These are phyloP conservation scores for Furcifer pardalis DNA, from an alignment of 2,797 vertebrate genomes.

Conservation along the genomic window DNA sequence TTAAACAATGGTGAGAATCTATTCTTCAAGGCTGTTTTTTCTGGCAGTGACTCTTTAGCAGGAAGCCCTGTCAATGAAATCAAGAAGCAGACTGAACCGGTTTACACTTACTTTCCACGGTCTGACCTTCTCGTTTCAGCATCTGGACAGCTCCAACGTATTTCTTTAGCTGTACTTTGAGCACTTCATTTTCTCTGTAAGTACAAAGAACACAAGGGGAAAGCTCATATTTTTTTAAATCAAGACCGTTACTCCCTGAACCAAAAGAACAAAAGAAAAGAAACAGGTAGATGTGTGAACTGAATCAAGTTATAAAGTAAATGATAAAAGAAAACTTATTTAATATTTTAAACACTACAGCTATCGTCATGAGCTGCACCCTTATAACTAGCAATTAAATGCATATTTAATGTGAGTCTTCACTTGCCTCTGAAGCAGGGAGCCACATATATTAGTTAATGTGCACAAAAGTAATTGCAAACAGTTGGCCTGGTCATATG, in stretches of 20 bases:
- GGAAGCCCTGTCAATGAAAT: not conserved
- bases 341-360: not conserved
- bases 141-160: slow-evolving; percentile 99
- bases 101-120: slow-evolving; percentile 85
- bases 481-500: not conserved
- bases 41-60: not conserved
- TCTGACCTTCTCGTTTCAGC: slow-evolving; percentile 95
- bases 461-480: not conserved
- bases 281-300: not conserved
- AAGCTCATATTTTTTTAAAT: slow-evolving; percentile 19
- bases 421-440: not conserved
- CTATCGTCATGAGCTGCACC: not conserved
- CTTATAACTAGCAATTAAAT: too few species aligned
- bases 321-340: not conserved
- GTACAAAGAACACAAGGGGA: slow-evolving; percentile 39
- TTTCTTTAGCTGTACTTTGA: slow-evolving; percentile 98
- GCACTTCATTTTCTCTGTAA: slow-evolving; percentile 95
- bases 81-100: not conserved
- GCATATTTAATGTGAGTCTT: too few species aligned
- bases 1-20: not conserved
- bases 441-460: too few species aligned
- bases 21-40: not conserved
- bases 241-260: too few species aligned
- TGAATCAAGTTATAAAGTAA: not conserved
- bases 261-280: too few species aligned